A percentile compares a stretch with the other conserved stretches of the same genome.
phyloP scores from a whole-genome alignment of 2,888 invertebrate species.

The Phalera bucephala region DNA sequence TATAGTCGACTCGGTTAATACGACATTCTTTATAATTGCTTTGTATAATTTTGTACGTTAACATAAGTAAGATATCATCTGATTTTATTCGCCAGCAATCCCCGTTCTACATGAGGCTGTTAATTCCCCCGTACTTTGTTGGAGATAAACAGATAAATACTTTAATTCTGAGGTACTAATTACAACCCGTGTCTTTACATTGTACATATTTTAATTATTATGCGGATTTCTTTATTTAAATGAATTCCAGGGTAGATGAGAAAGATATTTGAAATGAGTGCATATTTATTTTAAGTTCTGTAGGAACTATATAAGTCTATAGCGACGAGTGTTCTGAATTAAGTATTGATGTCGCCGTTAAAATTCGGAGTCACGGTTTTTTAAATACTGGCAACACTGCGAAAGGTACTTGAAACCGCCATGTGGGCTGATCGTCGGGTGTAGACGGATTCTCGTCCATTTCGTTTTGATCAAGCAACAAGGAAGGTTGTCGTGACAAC shows the following conservation, averaged over 20 bases:
- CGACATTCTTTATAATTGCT: conserved; percentile 5
- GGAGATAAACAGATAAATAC: conserved; percentile 38
- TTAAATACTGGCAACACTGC: no score
- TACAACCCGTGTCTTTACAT: conserved; percentile 41
- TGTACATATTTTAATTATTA: conserved; percentile 46
- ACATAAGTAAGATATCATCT: conserved; percentile 54
- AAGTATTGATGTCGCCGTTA: no score
- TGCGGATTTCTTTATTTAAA: conserved; percentile 22
- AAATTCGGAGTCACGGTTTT: no score
- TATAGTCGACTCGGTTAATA: conserved; percentile 14
- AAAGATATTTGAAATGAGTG: no score
- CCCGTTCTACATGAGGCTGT: conserved; percentile 15
- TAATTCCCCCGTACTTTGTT: conserved; percentile 49
- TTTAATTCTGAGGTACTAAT: conserved; percentile 29
- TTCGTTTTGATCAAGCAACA: no score
- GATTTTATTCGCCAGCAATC: conserved; percentile 37
- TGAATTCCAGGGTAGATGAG: conserved; percentile 4
- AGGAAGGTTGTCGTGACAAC: no score
- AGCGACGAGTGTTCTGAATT: no score
- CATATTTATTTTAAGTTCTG: no score
- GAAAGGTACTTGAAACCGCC: no score
- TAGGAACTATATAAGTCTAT: no score
- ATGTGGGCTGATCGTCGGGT: no score
- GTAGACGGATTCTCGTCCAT: no score
- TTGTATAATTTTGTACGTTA: conserved; percentile 48